Conservation (phyloP, 2,113 vertebrate species). For the Gasterosteus aculeatus region DNA sequence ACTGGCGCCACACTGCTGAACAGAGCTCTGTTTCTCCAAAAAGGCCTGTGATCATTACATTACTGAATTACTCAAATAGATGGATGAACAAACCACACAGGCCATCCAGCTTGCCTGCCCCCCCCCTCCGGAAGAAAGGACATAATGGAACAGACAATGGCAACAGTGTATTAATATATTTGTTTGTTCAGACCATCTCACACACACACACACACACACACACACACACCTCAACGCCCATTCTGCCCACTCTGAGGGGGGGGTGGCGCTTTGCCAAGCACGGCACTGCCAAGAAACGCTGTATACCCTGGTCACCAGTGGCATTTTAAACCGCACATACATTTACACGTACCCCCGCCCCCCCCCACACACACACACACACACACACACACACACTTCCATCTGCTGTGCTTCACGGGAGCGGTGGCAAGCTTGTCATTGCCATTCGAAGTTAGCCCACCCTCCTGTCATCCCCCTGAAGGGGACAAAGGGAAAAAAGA, state of each 20-base stretch:
- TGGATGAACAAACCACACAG: constrained; percentile 52
- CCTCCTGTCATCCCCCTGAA: constrained; percentile 57
- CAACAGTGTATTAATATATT: constrained; percentile 53
- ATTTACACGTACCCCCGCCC: constrained; percentile 31
- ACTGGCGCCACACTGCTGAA: constrained; percentile 77
- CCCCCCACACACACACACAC: constrained; percentile 24
- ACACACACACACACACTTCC: constrained; percentile 41
- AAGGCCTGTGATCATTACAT: constrained; percentile 67
- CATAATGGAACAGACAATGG: constrained; percentile 48
- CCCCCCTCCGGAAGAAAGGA: constrained; percentile 43
- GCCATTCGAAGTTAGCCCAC: constrained; percentile 70
- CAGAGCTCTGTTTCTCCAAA: constrained; percentile 69
- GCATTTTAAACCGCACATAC: constrained; percentile 67
- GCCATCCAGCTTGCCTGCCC: constrained; percentile 29
- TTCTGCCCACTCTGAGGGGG: constrained; percentile 39
- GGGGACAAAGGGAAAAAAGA: constrained; percentile 57
- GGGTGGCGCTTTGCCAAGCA: constrained; percentile 67
- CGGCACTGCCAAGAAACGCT: constrained; percentile 67
- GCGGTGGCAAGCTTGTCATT: constrained; percentile 70
- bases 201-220: constrained; percentile 39
- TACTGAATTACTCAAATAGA: constrained; percentile 64
- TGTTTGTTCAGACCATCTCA: constrained; percentile 44
- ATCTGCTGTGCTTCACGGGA: constrained; percentile 69
- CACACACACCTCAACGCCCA: constrained; percentile 45
- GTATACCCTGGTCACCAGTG: constrained; percentile 63